phyloP scores from a whole-genome alignment of 1,140 invertebrate species.

The Euura saliciscinereae region DNA sequence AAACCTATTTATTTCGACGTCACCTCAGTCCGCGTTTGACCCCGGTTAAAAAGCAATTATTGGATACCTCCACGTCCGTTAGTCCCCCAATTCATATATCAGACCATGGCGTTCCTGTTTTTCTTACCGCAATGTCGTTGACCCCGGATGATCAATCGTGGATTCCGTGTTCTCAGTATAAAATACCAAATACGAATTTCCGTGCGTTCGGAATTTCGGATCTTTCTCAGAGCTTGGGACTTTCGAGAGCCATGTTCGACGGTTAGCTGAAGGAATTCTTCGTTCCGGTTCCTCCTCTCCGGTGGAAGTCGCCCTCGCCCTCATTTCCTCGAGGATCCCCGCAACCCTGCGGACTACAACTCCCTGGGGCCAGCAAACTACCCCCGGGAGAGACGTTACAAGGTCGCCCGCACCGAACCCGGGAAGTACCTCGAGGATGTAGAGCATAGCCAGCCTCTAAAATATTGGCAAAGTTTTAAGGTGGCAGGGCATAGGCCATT shows the following conservation, averaged over 20 bases:
- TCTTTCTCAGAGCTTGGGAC: too few species aligned
- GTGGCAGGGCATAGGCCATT: slow-evolving; percentile 44
- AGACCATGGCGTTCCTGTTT: not conserved
- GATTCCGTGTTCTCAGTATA: too few species aligned
- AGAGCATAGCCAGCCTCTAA: slow-evolving; percentile 35
- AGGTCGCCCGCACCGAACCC: slow-evolving; percentile 30
- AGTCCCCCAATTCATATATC: not conserved
- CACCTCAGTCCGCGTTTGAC: not conserved
- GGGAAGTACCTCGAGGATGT: slow-evolving; percentile 28
- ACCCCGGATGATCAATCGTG: not conserved
- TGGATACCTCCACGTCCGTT: not conserved
- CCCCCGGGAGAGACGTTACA: slow-evolving; percentile 40
- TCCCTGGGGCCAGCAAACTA: slow-evolving; percentile 39
- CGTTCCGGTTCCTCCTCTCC: slow-evolving; percentile 14
- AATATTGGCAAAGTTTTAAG: slow-evolving; percentile 56
- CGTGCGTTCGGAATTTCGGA: too few species aligned
- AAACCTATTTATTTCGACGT: not conserved
- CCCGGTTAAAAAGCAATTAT: not conserved
- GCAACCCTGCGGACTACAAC: slow-evolving; percentile 17
- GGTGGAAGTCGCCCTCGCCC: not conserved
- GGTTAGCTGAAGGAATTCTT: too few species aligned
- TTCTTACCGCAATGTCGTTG: not conserved
- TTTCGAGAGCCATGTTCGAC: too few species aligned
- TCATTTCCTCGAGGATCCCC: slow-evolving; percentile 19
- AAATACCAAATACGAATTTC: too few species aligned